Evolutionary conservation across 2,113 vertebrate genomes (phyloP).

Genomic region (Hemichromis elongatus): DNA sequence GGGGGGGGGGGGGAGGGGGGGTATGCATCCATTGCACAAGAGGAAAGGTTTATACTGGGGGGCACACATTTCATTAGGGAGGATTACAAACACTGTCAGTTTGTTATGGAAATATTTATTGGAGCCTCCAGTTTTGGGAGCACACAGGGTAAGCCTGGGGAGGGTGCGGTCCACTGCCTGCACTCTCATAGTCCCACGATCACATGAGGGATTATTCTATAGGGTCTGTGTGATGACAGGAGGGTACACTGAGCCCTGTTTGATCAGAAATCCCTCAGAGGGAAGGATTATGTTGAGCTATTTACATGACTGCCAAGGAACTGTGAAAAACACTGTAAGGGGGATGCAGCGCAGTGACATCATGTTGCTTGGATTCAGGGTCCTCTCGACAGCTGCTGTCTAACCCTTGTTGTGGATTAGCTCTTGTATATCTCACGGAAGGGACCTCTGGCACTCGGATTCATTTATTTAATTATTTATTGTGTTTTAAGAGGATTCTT

Average conservation of each 20-base stretch:
- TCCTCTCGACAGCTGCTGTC: conserved; percentile 59
- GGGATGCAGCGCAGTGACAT: conserved; percentile 54
- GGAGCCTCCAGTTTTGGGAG: conserved; percentile 4
- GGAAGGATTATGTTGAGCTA: conserved; percentile 68
- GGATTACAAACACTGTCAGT: conserved; percentile 46
- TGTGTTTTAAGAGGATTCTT: conserved; percentile 22
- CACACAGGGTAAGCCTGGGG: conserved; percentile 44
- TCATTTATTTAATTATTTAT: conserved; percentile 1
- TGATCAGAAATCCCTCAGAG: conserved; percentile 67
- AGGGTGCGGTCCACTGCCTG: conserved; percentile 40
- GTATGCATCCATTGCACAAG: neutral
- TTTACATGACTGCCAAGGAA: conserved; percentile 65
- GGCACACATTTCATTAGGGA: conserved; percentile 36
- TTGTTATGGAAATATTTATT: conserved; percentile 51
- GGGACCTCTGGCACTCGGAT: conserved; percentile 20
- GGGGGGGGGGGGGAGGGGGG: fast-evolving
- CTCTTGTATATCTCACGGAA: conserved; percentile 15
- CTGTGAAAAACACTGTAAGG: conserved; percentile 34
- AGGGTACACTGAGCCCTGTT: conserved; percentile 49
- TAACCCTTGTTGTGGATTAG: conserved; percentile 58
- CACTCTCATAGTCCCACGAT: conserved; percentile 41
- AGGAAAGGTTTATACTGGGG: conserved; percentile 7
- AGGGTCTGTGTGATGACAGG: conserved; percentile 56
- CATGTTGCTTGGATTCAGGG: conserved; percentile 22
- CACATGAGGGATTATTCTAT: conserved; percentile 66